A percentile compares a stretch with the other conserved stretches of the same genome.
Evolutionary conservation across 1,140 invertebrate species (phyloP).

Genomic region (Anoplophora glabripennis): DNA sequence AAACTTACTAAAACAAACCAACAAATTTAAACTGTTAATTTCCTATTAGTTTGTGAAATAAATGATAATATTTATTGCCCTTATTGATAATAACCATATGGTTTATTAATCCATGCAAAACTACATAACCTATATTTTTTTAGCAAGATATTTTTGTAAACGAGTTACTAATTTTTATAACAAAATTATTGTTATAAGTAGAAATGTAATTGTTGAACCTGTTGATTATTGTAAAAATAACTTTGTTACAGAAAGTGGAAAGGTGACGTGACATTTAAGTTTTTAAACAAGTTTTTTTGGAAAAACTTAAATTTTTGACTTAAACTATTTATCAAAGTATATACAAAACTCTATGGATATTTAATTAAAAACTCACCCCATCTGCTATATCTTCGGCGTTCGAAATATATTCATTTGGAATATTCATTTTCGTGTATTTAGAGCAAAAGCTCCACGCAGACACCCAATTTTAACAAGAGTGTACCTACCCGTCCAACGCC

Average conservation of each 20-base stretch:
- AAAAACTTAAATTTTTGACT: slow-evolving; percentile 9
- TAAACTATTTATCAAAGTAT: slow-evolving; percentile 5
- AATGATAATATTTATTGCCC: slow-evolving; percentile 2
- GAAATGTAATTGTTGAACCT: slow-evolving; percentile 2
- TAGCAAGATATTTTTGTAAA: too few species aligned
- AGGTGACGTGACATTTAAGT: slow-evolving; percentile 32
- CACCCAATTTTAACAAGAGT: slow-evolving; percentile 21
- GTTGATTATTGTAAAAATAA: slow-evolving; percentile 8
- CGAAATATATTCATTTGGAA: slow-evolving; percentile 83
- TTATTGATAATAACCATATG: not conserved
- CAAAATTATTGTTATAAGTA: too few species aligned
- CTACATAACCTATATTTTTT: too few species aligned
- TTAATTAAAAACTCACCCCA: slow-evolving; percentile 66
- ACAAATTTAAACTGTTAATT: slow-evolving; percentile 9
- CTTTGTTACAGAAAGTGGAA: slow-evolving; percentile 7
- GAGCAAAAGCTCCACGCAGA: slow-evolving; percentile 38
- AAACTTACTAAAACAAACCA: slow-evolving; percentile 20
- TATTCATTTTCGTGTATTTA: slow-evolving; percentile 63
- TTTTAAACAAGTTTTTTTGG: slow-evolving; percentile 23
- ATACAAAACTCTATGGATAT: slow-evolving; percentile 18
- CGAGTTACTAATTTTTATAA: too few species aligned
- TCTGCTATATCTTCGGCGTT: slow-evolving; percentile 93
- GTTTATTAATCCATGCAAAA: not conserved
- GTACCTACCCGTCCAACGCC: not conserved
- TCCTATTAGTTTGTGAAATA: slow-evolving; percentile 1